A percentile compares a stretch with the other conserved stretches of the same genome.
Conservation (phyloP, 2,113 vertebrate species). For the Oreochromis spilurus region DNA sequence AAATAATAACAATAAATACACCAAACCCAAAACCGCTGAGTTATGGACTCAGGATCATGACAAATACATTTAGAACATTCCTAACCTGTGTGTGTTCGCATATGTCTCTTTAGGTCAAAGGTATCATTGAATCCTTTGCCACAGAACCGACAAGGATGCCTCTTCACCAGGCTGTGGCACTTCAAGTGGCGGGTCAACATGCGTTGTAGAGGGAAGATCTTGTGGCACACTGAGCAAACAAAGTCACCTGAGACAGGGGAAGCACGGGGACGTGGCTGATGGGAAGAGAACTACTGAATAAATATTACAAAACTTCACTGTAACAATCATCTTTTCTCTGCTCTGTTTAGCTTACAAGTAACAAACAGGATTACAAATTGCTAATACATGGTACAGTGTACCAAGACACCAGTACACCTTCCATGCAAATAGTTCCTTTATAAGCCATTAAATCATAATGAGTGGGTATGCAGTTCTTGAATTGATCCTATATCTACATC, state of each 20-base stretch:
- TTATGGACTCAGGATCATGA: too few relatives aligned
- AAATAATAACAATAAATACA: too few relatives aligned
- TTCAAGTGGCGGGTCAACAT: conserved; percentile 87
- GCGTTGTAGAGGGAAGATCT: conserved; percentile 83
- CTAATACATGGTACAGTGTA: not conserved
- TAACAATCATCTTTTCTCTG: not conserved
- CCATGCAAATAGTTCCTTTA: not conserved
- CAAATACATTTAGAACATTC: not conserved
- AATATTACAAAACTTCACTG: not conserved
- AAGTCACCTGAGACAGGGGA: conserved; percentile 60
- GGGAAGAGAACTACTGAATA: not conserved
- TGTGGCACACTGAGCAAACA: conserved; percentile 79
- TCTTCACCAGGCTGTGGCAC: conserved; percentile 83
- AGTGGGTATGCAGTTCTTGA: not conserved
- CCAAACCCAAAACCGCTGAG: too few relatives aligned
- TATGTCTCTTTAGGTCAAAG: conserved; percentile 89
- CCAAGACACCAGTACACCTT: not conserved
- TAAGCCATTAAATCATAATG: not conserved
- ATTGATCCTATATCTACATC: not conserved
- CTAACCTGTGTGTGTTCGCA: conserved; percentile 81
- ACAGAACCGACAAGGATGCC: conserved; percentile 80
- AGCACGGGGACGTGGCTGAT: conserved; percentile 30
- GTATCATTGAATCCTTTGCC: conserved; percentile 89
- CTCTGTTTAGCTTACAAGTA: not conserved
- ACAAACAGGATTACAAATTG: not conserved